Base-by-base conservation (phyloP, 1,140 invertebrate species). In the Adelges cooleyi region DNA sequence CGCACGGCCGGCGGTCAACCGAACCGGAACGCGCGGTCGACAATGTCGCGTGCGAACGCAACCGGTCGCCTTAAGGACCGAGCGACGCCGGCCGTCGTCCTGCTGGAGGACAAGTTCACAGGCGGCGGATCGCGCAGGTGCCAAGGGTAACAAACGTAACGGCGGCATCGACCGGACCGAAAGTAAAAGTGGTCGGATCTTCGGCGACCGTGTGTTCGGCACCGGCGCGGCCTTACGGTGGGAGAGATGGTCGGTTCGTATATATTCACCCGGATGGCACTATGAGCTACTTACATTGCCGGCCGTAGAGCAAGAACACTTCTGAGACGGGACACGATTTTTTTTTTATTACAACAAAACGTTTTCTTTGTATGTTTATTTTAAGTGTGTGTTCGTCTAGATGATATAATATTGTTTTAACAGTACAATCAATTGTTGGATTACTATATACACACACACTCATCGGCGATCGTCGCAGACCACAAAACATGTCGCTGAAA, bases 81-180 rank as follows among this genome's bases (percentile, higher is more conserved):
- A 8, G n/a, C 15, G 15, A 11, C 40, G 40, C 15, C 40, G 5
- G 13, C 42, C 5, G 22, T 23, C 5, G 18, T 22, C 38, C 9
- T 15, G 20, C 40, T 20, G 20, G 36, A 42, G 20, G 53, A 56
- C 36, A 27, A 46, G 40, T 59, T 59, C 54, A 46, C 20, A 15
- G 42, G 23, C 25, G 29, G 53, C 36, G 3, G 17, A 2, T 54
- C 18, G 9, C 20, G 33, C 13, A 42, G 23, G 3, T 50, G 40
- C 54, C 54, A 59, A 59, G 54, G 40, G 54, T 27, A 56, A 42
- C 33, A 18, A 29, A 38, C n/a, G 25, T 52, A 40, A 22, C 54
- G 40, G n/a, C 38, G 22, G 23, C 13, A n/a, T 3, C n/a, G 54
- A n/a, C 3, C n/a, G 54, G 10, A 6, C 5, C 2, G 23, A 56